phyloP scores from a whole-genome alignment of 2,888 invertebrate species.

The Baronia brevicornis region DNA sequence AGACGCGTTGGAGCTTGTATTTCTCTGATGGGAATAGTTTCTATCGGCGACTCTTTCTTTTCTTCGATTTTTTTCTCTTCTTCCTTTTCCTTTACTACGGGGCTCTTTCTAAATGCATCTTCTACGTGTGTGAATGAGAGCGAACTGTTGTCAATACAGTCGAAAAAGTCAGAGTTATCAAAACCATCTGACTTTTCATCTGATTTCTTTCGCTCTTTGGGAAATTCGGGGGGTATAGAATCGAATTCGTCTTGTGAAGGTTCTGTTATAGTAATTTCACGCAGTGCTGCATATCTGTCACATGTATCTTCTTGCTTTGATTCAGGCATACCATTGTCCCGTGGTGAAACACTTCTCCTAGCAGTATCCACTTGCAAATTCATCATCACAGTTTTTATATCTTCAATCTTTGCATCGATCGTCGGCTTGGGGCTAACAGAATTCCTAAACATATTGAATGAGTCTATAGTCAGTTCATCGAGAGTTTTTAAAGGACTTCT shows the following conservation, averaged over 20 bases:
- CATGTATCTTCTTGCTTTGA: slow-evolving; percentile 53
- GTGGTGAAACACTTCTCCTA: slow-evolving; percentile 55
- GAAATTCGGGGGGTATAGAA: slow-evolving; percentile 60
- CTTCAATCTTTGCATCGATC: slow-evolving; percentile 64
- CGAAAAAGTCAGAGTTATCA: slow-evolving; percentile 69
- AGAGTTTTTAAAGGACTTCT: slow-evolving; percentile 57
- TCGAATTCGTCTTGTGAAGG: slow-evolving; percentile 72
- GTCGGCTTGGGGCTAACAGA: slow-evolving; percentile 65
- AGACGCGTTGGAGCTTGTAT: slow-evolving; percentile 62
- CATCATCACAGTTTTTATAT: slow-evolving; percentile 67
- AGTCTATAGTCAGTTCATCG: slow-evolving; percentile 57
- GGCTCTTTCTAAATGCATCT: slow-evolving; percentile 69
- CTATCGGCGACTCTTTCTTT: slow-evolving; percentile 37
- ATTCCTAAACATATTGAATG: slow-evolving; percentile 58
- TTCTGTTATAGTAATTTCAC: slow-evolving; percentile 83
- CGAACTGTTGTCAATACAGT: slow-evolving; percentile 71
- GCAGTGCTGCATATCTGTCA: slow-evolving; percentile 87
- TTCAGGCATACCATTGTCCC: slow-evolving; percentile 62
- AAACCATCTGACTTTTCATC: slow-evolving; percentile 72
- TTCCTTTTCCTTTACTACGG: slow-evolving; percentile 51
- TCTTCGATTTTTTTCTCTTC: slow-evolving; percentile 44
- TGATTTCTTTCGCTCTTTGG: slow-evolving; percentile 67
- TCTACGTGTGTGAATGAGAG: slow-evolving; percentile 67
- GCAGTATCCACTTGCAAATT: slow-evolving; percentile 52
- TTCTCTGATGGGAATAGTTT: slow-evolving; percentile 36